Base-by-base conservation (phyloP, 2,113 vertebrate genomes). In the Dromaius novaehollandiae region DNA sequence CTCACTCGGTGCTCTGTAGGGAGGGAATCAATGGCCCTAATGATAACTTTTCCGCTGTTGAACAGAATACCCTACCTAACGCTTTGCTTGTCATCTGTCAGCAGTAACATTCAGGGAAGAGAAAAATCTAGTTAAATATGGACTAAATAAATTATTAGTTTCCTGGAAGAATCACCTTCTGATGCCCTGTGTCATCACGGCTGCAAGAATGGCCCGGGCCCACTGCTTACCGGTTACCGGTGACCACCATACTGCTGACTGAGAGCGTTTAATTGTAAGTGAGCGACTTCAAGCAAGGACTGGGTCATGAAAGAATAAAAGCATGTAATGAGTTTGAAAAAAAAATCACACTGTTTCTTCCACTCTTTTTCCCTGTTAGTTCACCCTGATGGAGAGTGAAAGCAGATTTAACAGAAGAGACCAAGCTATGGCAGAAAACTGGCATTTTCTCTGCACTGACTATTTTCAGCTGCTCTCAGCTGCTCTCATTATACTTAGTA, bases 401-500 rank as follows among this genome's bases (percentile, higher is more conserved):
- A 83, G 38, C 42, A 79, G 42, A 56, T 86, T 50, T 56, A 6
- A 56, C 24, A 55, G 48, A 55, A 58, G 36, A 94, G 46, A 77
- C 32, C 11, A 36, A 89, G 20, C 5, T 50, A n/a, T 63, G 28
- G 28, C 40, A 75, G 55, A 74, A 58, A 74, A 83, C 2, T 81
- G 28, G 17, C 63, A 28, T 89, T 93, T 95, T 95, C 63, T 88
- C 60, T 83, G 46, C 36, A 13, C 22, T 70, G 60, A 89, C 60
- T 88, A 44, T 79, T 79, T 79, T 82, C 82, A 95, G 60, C 75
- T 85, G 65, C 40, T 96, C 36, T 94, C 48, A 89, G 71, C 38
- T 38, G 38, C 38, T 38, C 38, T 38, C 38, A 34, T 32, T 93
- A 32, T 78, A 69, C 22, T 90, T 88, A 73, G 73, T 86, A 70